Percentiles rank a stretch among this genome's conserved stretches.
Conservation (phyloP, 2,113 vertebrate genomes). For the Xiphias gladius region DNA sequence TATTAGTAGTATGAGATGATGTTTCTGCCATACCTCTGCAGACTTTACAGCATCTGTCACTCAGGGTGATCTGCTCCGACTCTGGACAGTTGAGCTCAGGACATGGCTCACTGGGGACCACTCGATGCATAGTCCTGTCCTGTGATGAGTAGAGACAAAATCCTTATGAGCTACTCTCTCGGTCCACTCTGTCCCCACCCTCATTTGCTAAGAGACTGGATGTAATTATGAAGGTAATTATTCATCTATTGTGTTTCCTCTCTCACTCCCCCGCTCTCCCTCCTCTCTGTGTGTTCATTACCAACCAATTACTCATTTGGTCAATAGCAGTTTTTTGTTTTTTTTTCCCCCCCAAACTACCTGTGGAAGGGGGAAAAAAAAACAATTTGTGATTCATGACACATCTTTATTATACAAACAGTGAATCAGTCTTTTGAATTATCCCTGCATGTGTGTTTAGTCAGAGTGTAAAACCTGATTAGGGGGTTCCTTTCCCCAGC, state of each 20-base stretch:
- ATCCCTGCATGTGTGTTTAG: slow-evolving; percentile 66
- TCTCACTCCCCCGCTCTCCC: slow-evolving; percentile 22
- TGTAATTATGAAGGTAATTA: slow-evolving; percentile 74
- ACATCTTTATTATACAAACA: slow-evolving; percentile 66
- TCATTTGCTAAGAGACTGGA: slow-evolving; percentile 53
- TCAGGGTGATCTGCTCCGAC: slow-evolving; percentile 91
- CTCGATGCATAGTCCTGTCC: slow-evolving; percentile 92
- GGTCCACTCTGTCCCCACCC: background rate
- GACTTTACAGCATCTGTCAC: slow-evolving; percentile 95
- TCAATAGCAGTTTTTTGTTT: slow-evolving; percentile 44
- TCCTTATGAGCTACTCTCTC: slow-evolving; percentile 25
- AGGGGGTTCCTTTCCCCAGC: slow-evolving; percentile 67
- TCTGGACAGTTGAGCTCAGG: slow-evolving; percentile 89
- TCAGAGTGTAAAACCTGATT: slow-evolving; percentile 72
- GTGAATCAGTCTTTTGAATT: slow-evolving; percentile 65
- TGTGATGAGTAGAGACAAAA: slow-evolving; percentile 71
- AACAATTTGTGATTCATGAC: slow-evolving; percentile 49
- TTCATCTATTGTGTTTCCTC: slow-evolving; percentile 62
- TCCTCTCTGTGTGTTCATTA: slow-evolving; percentile 59
- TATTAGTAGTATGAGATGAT: background rate
- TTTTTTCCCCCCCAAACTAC: slow-evolving; percentile 14
- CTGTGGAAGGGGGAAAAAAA: slow-evolving; percentile 5
- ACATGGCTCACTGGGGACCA: slow-evolving; percentile 84
- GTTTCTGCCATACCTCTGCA: slow-evolving; percentile 91
- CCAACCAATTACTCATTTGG: slow-evolving; percentile 62